Base-by-base conservation (phyloP, 2,113 vertebrate species). In the Cebus imitator region DNA sequence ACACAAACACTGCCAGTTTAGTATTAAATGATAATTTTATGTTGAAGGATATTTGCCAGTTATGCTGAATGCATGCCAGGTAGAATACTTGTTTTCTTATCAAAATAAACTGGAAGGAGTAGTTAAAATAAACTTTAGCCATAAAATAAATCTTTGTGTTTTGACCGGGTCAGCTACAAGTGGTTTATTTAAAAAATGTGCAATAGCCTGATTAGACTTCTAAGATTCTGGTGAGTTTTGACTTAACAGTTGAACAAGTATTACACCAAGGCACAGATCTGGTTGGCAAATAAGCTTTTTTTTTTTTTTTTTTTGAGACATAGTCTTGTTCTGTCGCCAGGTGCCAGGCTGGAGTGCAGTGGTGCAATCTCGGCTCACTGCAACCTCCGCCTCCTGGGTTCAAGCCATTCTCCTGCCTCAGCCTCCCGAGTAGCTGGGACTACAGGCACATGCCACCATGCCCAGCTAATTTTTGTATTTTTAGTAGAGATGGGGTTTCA, bases 101-200 rank as follows among this genome's bases (percentile, higher is more conserved):
- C 48, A 90, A 68, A 92, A 32, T 10, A 94, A 91, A 21, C 32
- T 80, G 70, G 64, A 97, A 94, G 40, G 11, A 86, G 61, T 58
- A 84, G 45, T 90, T 95, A 58, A 95, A 95, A 35, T 37, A 89
- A 82, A 61, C 94, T 89, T 96, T 52, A 48, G 78, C 43, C 27
- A 93, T 66, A 84, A 83, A 92, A 88, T 64, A 84, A 61, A 94
- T 9, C 57, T 45, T 8, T 45, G 37, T 81, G 75, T 92, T 94
- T 92, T 82, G 30, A 95, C 4, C 50, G 61, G 43, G 21, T 97
- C 14, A 52, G 52, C 82, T 84, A 27, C 2, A 84, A 80, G 50
- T 64, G 23, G 79, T 90, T 92, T 94, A 82, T 52, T 40, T 21
- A 25, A 90, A 80, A 48, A 68, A 90, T 16, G 87, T 20, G 80